Evolutionary conservation across 2,888 invertebrate genomes (phyloP), one percentile per base, ranked within the genome.

Genomic region (Hermaeophaga mercurialis): DNA sequence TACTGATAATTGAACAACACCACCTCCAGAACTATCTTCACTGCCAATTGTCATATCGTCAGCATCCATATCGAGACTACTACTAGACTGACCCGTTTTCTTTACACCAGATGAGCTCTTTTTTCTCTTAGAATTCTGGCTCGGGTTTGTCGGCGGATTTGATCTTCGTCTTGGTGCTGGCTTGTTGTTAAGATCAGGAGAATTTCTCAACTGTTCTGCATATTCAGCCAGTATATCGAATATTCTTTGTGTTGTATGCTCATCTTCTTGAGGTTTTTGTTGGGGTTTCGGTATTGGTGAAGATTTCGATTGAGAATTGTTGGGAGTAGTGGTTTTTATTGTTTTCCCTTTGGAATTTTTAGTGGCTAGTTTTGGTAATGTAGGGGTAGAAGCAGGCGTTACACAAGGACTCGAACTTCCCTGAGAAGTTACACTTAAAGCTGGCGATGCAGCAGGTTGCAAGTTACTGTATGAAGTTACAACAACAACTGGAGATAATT

Each of bases 141-240:
- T 84, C 0, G 88, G 85, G 77, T 86, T 87, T 1, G 87, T 85
- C 1, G 89, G 88, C 9, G 86, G 86, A 74, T 90, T 89, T 0
- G 88, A 85, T 50, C 90, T 80, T 65, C 90, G 80, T 36, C 90
- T 80, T 0, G 90, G 90, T 0, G 90, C 90, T 0, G 90, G 90
- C 74, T 90, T 90, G 72, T 90, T 88, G 70, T 90, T 90, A 36
- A 85, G 73, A 75, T 90, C 90, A 0, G 90, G 90, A 1, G 89
- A 90, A 70, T 90, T 90, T 65, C 89, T 82, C 36, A 90, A 80
- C 70, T 90, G 90, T 68, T 90, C 90, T 43, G 89, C 89, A 73
- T 90, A 90, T 70, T 90, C 88, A 0, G 89, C 89, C 44, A 90
- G 74, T 66, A 90, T 90, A 63, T 89, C 89, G 58, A 90, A 85